Percentiles rank a stretch among this genome's conserved stretches.
Evolutionary conservation across 2,113 vertebrate genomes (phyloP).

Genomic region (Ceyx cyanopectus): DNA sequence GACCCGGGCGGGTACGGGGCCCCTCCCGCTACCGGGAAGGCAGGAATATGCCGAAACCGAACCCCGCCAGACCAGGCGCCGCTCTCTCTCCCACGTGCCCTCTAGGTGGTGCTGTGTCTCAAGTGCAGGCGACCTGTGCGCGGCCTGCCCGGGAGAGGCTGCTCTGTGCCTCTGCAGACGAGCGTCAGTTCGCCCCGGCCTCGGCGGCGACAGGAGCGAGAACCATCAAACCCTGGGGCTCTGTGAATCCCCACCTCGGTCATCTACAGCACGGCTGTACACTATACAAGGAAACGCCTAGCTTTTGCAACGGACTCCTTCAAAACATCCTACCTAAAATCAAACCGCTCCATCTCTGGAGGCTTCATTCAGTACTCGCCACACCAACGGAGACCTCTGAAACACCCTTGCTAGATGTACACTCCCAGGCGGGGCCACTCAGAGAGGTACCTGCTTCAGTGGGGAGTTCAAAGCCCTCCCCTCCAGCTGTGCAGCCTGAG

Average conservation of each 20-base stretch:
- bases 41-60: background rate
- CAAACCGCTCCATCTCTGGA: background rate
- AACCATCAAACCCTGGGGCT: background rate
- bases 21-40: background rate
- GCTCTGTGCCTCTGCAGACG: rapidly evolving
- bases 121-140: background rate
- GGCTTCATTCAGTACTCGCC: background rate
- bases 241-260: background rate
- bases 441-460: background rate
- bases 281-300: background rate
- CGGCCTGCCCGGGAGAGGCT: background rate
- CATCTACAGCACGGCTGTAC: background rate
- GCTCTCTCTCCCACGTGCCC: background rate
- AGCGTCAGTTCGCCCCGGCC: rapidly evolving
- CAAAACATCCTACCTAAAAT: background rate
- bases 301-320: background rate
- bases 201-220: background rate
- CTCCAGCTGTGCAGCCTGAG: background rate
- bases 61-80: rapidly evolving
- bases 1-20: rapidly evolving
- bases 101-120: slow-evolving; percentile 68
- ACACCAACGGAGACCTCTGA: background rate
- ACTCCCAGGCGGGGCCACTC: background rate
- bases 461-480: background rate
- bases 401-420: background rate